Percentiles rank a stretch among this genome's conserved stretches.
Conservation (phyloP, 2,113 vertebrate species). For the Fregetta grallaria region DNA sequence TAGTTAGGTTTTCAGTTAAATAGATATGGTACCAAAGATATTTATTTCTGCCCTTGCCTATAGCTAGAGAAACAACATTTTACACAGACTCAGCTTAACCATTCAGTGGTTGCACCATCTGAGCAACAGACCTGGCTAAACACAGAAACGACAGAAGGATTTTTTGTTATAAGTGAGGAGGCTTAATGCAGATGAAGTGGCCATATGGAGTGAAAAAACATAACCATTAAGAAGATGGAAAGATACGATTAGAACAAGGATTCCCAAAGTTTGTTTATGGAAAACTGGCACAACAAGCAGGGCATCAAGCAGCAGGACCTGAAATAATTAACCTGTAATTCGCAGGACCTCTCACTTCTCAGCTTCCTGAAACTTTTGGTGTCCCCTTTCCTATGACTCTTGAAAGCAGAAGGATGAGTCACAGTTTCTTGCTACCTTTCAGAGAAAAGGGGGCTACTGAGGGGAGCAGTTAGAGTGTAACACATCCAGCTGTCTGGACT, state of each 20-base stretch:
- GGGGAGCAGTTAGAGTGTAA: neutral
- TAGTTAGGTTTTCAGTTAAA: constrained; percentile 39
- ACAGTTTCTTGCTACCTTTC: neutral
- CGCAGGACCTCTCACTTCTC: neutral
- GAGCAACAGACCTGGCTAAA: constrained; percentile 61
- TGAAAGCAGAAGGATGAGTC: neutral
- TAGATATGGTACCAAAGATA: constrained; percentile 19
- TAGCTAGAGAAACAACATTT: constrained; percentile 45
- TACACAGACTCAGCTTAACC: constrained; percentile 21
- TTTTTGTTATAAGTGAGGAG: constrained; percentile 51
- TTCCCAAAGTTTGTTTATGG: constrained; percentile 64
- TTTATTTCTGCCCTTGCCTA: constrained; percentile 42
- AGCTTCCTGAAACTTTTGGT: neutral
- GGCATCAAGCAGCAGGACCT: neutral
- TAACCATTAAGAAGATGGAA: constrained; percentile 53
- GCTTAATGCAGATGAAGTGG: constrained; percentile 63
- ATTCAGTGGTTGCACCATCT: constrained; percentile 45
- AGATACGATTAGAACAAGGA: constrained; percentile 58
- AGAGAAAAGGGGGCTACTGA: neutral
- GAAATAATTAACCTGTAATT: constrained; percentile 1
- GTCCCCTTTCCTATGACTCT: neutral
- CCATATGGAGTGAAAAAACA: constrained; percentile 66
- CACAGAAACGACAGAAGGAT: constrained; percentile 63
- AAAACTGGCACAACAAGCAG: constrained; percentile 20
- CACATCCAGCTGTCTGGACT: neutral